Conservation (phyloP, 2,113 vertebrate genomes). For the Mirza zaza region DNA sequence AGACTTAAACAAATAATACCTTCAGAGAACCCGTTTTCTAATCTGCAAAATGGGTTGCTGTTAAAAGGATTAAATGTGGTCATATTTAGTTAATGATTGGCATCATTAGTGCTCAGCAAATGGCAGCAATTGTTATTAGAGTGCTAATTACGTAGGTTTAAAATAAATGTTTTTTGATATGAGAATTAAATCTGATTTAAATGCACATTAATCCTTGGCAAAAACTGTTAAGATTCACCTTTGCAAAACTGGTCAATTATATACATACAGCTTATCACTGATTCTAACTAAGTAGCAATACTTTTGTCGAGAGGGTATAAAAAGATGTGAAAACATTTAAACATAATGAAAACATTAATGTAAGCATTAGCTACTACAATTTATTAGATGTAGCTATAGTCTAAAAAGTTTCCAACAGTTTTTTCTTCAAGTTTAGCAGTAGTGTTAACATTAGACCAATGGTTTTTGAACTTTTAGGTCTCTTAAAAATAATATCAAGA, state of each 20-base stretch:
- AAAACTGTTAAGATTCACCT: background rate
- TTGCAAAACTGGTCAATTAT: constrained; percentile 23
- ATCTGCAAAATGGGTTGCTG: background rate
- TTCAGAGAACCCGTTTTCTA: background rate
- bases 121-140: constrained; percentile 15
- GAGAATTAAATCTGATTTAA: constrained; percentile 17
- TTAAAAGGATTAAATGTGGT: constrained; percentile 3
- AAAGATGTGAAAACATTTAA: constrained; percentile 5
- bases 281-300: constrained; percentile 19
- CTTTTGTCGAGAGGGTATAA: background rate
- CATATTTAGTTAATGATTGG: background rate
- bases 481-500: constrained; percentile 50
- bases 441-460: background rate
- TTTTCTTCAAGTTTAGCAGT: background rate
- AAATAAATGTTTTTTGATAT: constrained; percentile 27
- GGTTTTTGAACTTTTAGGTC: background rate
- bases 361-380: background rate
- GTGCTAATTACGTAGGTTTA: background rate
- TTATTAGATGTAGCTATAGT: background rate
- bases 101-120: background rate
- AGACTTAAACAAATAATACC: background rate
- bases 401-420: background rate
- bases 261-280: background rate
- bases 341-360: background rate
- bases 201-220: background rate